Percentiles rank a stretch among this genome's conserved stretches.
phyloP scores from a whole-genome alignment of 2,888 invertebrate genomes.

The Diaperis boleti region DNA sequence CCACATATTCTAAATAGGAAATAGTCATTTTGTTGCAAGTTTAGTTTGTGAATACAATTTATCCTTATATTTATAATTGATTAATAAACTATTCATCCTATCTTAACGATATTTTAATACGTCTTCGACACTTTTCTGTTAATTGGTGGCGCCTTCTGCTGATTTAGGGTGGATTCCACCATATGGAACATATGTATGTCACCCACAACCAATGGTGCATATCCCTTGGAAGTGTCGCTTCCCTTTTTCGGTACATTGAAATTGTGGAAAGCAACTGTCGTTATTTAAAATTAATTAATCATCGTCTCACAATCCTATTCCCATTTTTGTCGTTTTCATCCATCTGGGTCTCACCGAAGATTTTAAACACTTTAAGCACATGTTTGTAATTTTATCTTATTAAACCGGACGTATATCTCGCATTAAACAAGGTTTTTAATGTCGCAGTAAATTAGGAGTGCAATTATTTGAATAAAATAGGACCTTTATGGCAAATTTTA shows the following conservation, averaged over 20 bases:
- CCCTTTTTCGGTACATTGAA: conserved; percentile 22
- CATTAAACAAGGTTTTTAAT: conserved; percentile 22
- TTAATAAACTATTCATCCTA: too few species aligned
- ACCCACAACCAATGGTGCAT: conserved; percentile 31
- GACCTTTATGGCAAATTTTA: conserved; percentile 1
- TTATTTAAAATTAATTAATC: conserved; percentile 25
- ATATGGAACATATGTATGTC: conserved; percentile 14
- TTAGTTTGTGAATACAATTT: too few species aligned
- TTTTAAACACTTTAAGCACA: conserved; percentile 4
- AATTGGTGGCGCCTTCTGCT: conserved; percentile 26
- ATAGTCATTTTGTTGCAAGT: too few species aligned
- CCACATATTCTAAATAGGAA: too few species aligned
- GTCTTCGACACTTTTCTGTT: background rate
- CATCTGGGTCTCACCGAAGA: conserved; percentile 9
- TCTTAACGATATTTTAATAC: background rate
- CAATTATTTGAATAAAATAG: conserved; percentile 9
- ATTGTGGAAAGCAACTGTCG: conserved; percentile 31
- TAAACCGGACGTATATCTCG: conserved; percentile 13
- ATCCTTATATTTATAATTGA: too few species aligned
- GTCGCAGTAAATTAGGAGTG: conserved; percentile 10
- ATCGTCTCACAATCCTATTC: background rate
- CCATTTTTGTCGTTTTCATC: background rate
- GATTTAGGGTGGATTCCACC: conserved; percentile 12
- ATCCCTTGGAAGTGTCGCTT: conserved; percentile 35
- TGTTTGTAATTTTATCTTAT: conserved; percentile 21